phyloP scores from a whole-genome alignment of 2,888 invertebrate genomes.

The Chloroclysta siterata region DNA sequence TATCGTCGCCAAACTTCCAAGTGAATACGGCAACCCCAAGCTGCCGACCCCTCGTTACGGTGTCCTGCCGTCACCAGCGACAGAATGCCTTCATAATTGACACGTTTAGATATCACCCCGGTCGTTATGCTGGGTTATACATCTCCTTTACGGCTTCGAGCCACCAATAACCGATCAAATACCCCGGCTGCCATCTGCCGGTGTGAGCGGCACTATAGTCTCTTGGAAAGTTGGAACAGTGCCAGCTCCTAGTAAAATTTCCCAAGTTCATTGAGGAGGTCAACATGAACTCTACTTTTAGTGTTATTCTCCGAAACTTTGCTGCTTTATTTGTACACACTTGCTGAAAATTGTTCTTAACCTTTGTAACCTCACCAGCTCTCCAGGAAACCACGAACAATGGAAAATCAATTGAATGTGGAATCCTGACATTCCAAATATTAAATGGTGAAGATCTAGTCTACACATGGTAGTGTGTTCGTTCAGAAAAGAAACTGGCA shows the following conservation, averaged over 20 bases:
- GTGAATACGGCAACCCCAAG: constrained; percentile 36
- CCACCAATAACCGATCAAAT: constrained; percentile 49
- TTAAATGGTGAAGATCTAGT: background rate
- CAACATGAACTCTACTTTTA: constrained; percentile 55
- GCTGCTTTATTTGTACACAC: constrained; percentile 30
- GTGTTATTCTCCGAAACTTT: constrained; percentile 55
- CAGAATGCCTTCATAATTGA: constrained; percentile 39
- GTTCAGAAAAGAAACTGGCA: too few relatives aligned
- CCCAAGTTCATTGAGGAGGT: constrained; percentile 68
- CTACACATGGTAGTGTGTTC: too few relatives aligned
- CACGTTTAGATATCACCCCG: constrained; percentile 38
- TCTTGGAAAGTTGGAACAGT: constrained; percentile 61
- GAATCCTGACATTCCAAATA: background rate
- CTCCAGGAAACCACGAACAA: background rate
- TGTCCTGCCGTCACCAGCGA: constrained; percentile 19
- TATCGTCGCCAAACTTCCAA: constrained; percentile 33
- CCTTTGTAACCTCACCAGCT: background rate
- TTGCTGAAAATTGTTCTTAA: constrained; percentile 7
- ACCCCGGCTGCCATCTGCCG: constrained; percentile 53
- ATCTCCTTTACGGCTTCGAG: constrained; percentile 36
- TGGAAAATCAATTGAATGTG: background rate
- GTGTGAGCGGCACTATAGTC: constrained; percentile 47
- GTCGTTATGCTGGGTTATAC: constrained; percentile 29
- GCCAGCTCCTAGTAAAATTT: constrained; percentile 63
- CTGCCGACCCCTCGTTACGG: constrained; percentile 41